Base-by-base conservation (phyloP, 2,888 invertebrate species). In the Drosophila eohydei region DNA sequence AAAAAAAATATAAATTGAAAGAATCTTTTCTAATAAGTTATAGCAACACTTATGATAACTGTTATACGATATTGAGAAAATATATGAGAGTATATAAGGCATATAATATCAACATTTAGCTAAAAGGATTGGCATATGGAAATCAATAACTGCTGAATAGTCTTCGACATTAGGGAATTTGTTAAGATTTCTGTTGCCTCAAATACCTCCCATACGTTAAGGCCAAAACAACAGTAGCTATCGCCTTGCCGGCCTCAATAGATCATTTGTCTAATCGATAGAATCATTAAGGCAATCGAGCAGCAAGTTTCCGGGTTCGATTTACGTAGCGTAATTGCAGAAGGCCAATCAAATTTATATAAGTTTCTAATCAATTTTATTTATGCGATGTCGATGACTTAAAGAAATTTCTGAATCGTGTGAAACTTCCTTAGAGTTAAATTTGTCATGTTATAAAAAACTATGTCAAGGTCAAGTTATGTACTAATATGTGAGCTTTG, bases 261-360 rank as follows among this genome's bases (percentile, higher is more conserved):
- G 14, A 11, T 34, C 2, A 48, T 41, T 66, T 41, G 21, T 41
- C 34, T 66, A 41, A 66, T 34, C 16, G 55, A 55, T 41, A 21
- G 21, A 55, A 34, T 66, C 67, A 55, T 66, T 66, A 54, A 36
- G 54, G 28, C 41, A 28, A 34, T 14, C 7, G 7, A 12, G 3
- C 28, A 16, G 21, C 26, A 41, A 30, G 21, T 34, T 66, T 66
- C 56, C 67, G 67, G 66, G 40, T 36, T 48, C 34, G 30, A 48
- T 28, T 57, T 30, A 11, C 9, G 21, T 14, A 14, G 6, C 21
- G 38, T 0, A 48, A 38, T 12, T 58, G 2, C 16, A 38, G 38
- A 58, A 58, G 58, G 58, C 30, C 48, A 38, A 6, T 14, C n/a
- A 32, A 2, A 28, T 32, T 56, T 43, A 6, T 8, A 40, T 12